phyloP scores from a whole-genome alignment of 2,797 vertebrate genomes.

The Chloroceryle amazona region DNA sequence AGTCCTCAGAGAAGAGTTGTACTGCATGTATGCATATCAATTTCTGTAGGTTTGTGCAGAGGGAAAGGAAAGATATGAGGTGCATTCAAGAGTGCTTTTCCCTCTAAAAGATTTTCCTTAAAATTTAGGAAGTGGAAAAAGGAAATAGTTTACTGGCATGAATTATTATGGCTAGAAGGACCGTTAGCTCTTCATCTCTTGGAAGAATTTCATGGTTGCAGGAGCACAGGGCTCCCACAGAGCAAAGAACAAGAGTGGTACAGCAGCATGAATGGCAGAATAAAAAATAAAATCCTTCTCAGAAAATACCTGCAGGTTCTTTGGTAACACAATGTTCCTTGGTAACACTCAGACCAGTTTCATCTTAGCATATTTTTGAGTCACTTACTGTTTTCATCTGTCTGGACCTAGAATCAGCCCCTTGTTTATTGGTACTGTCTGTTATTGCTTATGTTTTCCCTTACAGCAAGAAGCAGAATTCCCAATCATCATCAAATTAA shows the following conservation, averaged over 20 bases:
- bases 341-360: background rate
- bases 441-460: background rate
- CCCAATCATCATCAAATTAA: background rate
- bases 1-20: background rate
- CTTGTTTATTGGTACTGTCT: background rate
- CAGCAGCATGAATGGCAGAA: background rate
- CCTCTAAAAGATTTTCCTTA: background rate
- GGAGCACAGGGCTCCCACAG: background rate
- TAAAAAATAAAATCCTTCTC: background rate
- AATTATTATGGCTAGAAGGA: background rate
- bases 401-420: background rate
- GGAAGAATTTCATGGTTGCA: background rate
- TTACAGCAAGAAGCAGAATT: background rate
- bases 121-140: background rate
- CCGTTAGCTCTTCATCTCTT: background rate
- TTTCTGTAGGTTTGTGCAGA: background rate
- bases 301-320: background rate
- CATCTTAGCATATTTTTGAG: background rate
- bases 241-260: background rate
- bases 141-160: background rate
- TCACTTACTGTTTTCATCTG: background rate
- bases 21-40: fast-evolving
- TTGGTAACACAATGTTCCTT: background rate
- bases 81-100: background rate
- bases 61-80: background rate